phyloP scores from a whole-genome alignment of 2,888 invertebrate species.

The Dolichopus griseipennis region DNA sequence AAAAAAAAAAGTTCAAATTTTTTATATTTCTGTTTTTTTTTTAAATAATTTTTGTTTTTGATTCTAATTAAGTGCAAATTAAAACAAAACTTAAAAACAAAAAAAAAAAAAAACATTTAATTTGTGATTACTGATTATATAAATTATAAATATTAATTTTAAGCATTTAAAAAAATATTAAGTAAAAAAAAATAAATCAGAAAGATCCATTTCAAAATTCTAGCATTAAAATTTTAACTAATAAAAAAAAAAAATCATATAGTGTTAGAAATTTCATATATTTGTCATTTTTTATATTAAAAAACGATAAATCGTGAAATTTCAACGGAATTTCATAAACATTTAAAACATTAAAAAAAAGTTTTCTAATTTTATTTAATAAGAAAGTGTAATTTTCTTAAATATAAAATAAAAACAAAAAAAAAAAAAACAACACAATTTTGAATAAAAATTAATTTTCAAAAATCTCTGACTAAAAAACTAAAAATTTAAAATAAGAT shows the following conservation, averaged over 20 bases:
- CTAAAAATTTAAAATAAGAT: background rate
- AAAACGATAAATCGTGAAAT: constrained; percentile 1
- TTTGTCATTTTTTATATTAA: constrained; percentile 6
- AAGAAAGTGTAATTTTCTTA: background rate
- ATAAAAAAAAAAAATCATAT: background rate
- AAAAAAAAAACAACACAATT: background rate
- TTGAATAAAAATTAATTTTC: background rate
- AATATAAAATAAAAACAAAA: no score
- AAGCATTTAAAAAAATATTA: background rate
- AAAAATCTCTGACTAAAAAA: background rate
- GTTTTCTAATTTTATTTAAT: background rate
- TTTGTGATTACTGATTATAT: background rate
- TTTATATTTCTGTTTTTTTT: constrained; percentile 5
- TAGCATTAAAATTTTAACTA: background rate
- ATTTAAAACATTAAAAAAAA: background rate
- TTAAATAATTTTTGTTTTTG: background rate
- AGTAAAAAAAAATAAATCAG: background rate
- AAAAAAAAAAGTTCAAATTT: background rate
- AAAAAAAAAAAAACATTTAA: background rate
- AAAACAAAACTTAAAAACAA: background rate
- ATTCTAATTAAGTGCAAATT: background rate
- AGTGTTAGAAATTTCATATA: background rate
- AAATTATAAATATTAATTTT: background rate
- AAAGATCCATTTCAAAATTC: background rate
- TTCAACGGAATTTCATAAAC: background rate